Base-by-base conservation (phyloP, 2,797 vertebrate genomes). In the Sebastes steindachneri region DNA sequence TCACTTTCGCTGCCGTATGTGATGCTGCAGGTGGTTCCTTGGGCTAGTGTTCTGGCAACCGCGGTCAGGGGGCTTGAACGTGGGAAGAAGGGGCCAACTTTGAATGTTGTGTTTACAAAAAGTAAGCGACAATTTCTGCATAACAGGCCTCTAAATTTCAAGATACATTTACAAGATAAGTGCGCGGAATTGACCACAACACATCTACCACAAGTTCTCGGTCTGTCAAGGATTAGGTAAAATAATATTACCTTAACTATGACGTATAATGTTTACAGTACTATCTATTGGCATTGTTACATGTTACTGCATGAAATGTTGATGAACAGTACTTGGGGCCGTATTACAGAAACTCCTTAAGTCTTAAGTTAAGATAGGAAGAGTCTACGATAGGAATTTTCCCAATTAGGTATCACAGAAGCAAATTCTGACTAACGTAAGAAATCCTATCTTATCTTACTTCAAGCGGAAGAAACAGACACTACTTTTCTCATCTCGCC, bases 121-220 rank as follows among this genome's bases (percentile, higher is more conserved):
- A 55, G 23, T 15, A 58, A 45, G 6, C 41, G 41, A 41, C 41
- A 15, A 45, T 45, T 45, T 45, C 41, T 7, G 3, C 45, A 48
- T 45, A 17, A 0, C 0, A 17, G 3, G 41, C 5, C 54, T 25
- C 9, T 5, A 59, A n/a, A 25, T 64, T 64, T 25, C 14, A 41
- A 23, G 1, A 25, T 23, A 14, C 6, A 55, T 59, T 59, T 48
- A 14, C 35, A 41, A 11, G 17, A 29, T 19, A 31, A 31, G 28
- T 53, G 48, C 7, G 0, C 0, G 17, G 0, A 58, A 9, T 17
- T 9, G 0, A 19, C 57, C 26, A 58, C 25, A 58, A 57, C 6
- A 15, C 26, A 28, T 26, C 12, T 15, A 26, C 15, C 14, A 29
- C 5, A 51, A 7, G 17, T 66, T 51, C 3, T 51, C 10, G 2